Evolutionary conservation across 2,113 vertebrate species (phyloP).

Genomic region (Caracal caracal): DNA sequence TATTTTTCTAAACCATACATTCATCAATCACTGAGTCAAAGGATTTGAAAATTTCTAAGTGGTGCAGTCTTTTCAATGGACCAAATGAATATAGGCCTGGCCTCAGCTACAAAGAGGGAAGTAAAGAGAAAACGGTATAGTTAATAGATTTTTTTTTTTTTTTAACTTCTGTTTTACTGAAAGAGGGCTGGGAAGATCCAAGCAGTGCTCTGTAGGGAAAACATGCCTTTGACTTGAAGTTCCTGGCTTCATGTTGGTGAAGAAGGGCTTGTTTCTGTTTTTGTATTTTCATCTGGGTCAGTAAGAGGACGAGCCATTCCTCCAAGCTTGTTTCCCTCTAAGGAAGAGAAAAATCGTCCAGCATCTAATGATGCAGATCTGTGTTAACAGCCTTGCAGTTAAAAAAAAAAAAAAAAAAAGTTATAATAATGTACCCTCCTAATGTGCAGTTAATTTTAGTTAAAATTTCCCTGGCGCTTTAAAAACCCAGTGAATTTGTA

Average conservation of each 20-base stretch:
- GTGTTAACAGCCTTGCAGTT: conserved; percentile 65
- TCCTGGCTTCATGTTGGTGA: background rate
- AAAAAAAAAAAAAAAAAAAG: conserved; percentile 22
- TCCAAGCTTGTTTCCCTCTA: conserved; percentile 49
- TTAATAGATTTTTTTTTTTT: background rate
- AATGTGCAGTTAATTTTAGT: conserved; percentile 74
- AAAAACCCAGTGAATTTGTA: conserved; percentile 61
- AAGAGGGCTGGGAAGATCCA: background rate
- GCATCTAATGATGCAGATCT: conserved; percentile 75
- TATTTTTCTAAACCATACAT: background rate
- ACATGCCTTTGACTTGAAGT: background rate
- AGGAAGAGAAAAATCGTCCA: conserved; percentile 61
- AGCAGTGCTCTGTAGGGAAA: background rate
- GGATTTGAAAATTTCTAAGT: background rate
- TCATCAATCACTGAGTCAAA: background rate
- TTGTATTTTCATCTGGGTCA: conserved; percentile 77
- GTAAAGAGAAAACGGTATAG: background rate
- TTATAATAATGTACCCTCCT: conserved; percentile 71
- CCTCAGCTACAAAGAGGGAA: background rate
- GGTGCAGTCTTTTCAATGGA: background rate
- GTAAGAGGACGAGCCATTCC: conserved; percentile 56
- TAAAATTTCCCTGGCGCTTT: conserved; percentile 63
- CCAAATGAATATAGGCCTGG: background rate
- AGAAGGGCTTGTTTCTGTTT: conserved; percentile 56
- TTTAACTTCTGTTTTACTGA: background rate